Conservation (phyloP, 2,888 invertebrate genomes). For the Brachypalpus laphriformis region DNA sequence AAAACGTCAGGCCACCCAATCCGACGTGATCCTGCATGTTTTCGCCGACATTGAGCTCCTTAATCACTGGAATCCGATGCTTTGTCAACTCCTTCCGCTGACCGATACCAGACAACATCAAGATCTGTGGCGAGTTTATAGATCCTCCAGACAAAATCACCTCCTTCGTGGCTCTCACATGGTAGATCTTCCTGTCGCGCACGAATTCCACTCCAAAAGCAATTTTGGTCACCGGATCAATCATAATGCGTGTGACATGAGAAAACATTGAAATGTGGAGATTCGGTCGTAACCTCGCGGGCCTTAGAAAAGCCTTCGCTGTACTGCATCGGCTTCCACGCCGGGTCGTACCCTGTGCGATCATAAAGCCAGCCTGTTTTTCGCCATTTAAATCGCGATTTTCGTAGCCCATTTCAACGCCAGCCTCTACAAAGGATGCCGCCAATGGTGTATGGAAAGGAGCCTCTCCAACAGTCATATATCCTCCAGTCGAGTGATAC, state of each 20-base stretch:
- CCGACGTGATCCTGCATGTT: constrained; percentile 96
- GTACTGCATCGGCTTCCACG: constrained; percentile 94
- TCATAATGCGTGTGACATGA: constrained; percentile 89
- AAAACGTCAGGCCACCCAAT: constrained; percentile 92
- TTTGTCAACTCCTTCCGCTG: constrained; percentile 88
- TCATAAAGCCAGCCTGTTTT: constrained; percentile 94
- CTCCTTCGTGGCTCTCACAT: constrained; percentile 91
- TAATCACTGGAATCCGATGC: constrained; percentile 90
- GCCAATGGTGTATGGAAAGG: constrained; percentile 93
- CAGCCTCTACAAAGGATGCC: constrained; percentile 91
- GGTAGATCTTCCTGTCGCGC: constrained; percentile 88
- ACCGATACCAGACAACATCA: constrained; percentile 96
- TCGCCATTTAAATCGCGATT: constrained; percentile 95
- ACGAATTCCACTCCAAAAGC: constrained; percentile 93
- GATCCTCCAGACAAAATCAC: constrained; percentile 96
- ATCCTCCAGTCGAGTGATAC: constrained; percentile 92
- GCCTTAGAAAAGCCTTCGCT: constrained; percentile 93
- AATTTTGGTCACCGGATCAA: constrained; percentile 88
- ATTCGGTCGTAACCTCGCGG: constrained; percentile 91
- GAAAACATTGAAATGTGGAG: constrained; percentile 93
- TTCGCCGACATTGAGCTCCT: constrained; percentile 91
- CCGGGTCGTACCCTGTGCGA: constrained; percentile 91
- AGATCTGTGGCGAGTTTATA: constrained; percentile 95
- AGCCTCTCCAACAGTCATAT: constrained; percentile 92
- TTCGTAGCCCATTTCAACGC: constrained; percentile 92